These are phyloP conservation scores for Endotricha flammealis DNA, from an alignment of 2,888 invertebrate genomes.

Conservation along the genomic window DNA sequence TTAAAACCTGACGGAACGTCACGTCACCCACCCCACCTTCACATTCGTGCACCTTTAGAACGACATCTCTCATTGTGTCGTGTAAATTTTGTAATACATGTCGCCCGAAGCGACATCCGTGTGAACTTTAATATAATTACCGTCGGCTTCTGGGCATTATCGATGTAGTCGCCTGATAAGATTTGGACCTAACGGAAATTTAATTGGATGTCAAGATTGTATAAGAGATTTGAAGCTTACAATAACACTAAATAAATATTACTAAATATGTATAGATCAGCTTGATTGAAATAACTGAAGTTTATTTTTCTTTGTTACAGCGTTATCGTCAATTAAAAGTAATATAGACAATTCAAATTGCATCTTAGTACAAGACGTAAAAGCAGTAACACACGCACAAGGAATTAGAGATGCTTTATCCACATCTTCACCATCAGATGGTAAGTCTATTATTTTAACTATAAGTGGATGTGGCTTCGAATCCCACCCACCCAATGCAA, in stretches of 20 bases:
- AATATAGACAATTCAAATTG: constrained; percentile 93
- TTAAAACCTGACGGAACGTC: constrained; percentile 70
- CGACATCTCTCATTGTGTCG: constrained; percentile 58
- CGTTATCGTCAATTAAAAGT: constrained; percentile 93
- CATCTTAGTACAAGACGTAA: constrained; percentile 92
- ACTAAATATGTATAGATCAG: neutral
- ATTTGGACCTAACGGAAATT: constrained; percentile 51
- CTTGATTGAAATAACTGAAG: neutral
- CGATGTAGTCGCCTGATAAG: constrained; percentile 52
- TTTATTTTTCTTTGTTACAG: constrained; percentile 77
- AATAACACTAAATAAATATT: constrained; percentile 8
- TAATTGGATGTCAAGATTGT: constrained; percentile 53
- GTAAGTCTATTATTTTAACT: constrained; percentile 32
- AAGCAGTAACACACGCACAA: constrained; percentile 92
- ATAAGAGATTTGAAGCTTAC: constrained; percentile 40
- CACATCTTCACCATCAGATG: constrained; percentile 70
- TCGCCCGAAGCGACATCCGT: constrained; percentile 39
- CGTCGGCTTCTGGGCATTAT: constrained; percentile 54
- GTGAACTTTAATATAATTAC: constrained; percentile 57
- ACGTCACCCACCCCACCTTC: constrained; percentile 52
- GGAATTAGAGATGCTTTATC: constrained; percentile 85
- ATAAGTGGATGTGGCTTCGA: no score
- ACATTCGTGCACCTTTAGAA: constrained; percentile 43
- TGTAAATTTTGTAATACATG: constrained; percentile 42
- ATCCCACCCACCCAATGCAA: no score